Percentiles rank a stretch among this genome's conserved stretches.
phyloP scores from a whole-genome alignment of 2,113 vertebrate species.

The Lathamus discolor region DNA sequence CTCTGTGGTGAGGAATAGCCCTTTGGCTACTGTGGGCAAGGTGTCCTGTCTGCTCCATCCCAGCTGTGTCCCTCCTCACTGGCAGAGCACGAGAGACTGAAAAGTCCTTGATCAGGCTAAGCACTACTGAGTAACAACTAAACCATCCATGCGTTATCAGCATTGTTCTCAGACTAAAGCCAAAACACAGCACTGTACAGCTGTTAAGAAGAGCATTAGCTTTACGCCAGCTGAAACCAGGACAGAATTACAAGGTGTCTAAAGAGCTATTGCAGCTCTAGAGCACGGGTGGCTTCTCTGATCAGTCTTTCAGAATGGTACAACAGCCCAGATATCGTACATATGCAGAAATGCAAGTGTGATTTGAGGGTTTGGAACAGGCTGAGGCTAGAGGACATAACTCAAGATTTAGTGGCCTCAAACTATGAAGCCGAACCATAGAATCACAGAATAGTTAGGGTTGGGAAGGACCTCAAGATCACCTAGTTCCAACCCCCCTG shows the following conservation, averaged over 20 bases:
- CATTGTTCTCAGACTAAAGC: not conserved
- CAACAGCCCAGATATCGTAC: not conserved
- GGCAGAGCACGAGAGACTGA: not conserved
- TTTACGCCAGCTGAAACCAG: not conserved
- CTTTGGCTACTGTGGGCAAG: not conserved
- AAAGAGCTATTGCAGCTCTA: not conserved
- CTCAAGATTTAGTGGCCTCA: not conserved
- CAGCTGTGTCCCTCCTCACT: not conserved
- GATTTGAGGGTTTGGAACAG: accelerated
- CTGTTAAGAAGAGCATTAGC: not conserved
- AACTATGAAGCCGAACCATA: not conserved
- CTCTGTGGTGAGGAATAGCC: not conserved
- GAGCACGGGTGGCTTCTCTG: not conserved
- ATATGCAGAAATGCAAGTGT: not conserved
- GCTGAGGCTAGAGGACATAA: not conserved
- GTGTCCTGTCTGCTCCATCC: not conserved
- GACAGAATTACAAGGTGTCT: not conserved
- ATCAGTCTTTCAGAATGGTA: not conserved
- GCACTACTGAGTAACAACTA: not conserved
- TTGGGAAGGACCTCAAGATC: too few species aligned
- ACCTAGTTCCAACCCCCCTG: too few species aligned
- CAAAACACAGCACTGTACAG: not conserved
- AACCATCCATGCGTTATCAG: not conserved
- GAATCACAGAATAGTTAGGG: too few species aligned
- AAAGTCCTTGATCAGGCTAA: not conserved